Evolutionary conservation across 2,888 invertebrate genomes (phyloP).

Genomic region (Stenodema calcarata): DNA sequence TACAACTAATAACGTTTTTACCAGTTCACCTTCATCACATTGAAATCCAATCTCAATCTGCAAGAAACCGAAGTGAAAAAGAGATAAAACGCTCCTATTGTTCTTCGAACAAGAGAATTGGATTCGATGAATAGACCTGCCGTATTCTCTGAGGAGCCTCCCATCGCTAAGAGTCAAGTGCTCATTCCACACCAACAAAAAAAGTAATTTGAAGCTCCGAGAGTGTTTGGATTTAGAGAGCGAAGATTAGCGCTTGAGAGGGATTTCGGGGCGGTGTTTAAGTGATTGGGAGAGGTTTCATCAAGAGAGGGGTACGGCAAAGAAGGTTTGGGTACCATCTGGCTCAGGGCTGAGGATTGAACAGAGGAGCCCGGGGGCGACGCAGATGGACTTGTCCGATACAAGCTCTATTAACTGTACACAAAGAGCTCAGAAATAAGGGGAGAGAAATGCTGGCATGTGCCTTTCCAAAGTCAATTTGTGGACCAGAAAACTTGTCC

Average conservation of each 20-base stretch:
- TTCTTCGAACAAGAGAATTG: neutral
- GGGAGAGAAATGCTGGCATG: neutral
- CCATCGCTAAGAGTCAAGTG: slow-evolving; percentile 34
- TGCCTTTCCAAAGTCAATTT: slow-evolving; percentile 34
- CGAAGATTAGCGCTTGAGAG: slow-evolving; percentile 13
- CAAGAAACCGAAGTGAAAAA: neutral
- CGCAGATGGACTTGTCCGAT: slow-evolving; percentile 42
- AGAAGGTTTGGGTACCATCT: slow-evolving; percentile 27
- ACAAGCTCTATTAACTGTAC: slow-evolving; percentile 45
- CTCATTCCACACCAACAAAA: neutral
- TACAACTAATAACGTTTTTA: too few species aligned
- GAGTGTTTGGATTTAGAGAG: slow-evolving; percentile 18
- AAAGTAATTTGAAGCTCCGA: slow-evolving; percentile 19
- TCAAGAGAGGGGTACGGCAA: neutral
- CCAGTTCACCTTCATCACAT: neutral
- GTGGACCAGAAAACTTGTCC: slow-evolving; percentile 22
- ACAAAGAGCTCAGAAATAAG: slow-evolving; percentile 3
- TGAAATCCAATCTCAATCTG: neutral
- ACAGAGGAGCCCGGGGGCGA: neutral
- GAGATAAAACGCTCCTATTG: neutral
- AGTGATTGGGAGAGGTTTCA: slow-evolving; percentile 41
- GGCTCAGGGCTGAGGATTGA: neutral
- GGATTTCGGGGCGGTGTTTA: neutral
- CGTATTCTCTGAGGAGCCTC: neutral
- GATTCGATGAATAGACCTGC: neutral